A percentile compares a stretch with the other conserved stretches of the same genome.
These are phyloP conservation scores for Aldrovandia affinis DNA, from an alignment of 2,797 vertebrate genomes.

Conservation along the genomic window DNA sequence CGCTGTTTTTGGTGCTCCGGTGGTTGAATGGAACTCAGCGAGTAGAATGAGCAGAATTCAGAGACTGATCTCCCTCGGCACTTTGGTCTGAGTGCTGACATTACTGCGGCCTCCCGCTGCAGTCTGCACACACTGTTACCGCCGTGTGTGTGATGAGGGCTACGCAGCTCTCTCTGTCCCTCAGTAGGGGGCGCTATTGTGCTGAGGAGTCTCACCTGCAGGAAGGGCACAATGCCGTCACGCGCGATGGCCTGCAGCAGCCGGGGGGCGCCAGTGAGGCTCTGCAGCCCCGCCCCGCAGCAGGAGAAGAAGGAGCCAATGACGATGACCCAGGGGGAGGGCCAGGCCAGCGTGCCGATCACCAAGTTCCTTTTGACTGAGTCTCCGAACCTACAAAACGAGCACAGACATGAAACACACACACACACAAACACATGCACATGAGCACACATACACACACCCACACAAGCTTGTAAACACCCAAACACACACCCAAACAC, in stretches of 20 bases:
- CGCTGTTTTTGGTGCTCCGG: too few relatives aligned
- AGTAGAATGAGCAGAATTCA: too few relatives aligned
- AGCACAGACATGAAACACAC: not conserved
- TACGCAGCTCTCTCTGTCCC: not conserved
- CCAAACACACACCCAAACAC: not conserved
- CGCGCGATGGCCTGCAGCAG: slow-evolving; percentile 92
- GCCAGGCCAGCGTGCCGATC: slow-evolving; percentile 90
- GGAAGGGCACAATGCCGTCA: slow-evolving; percentile 88
- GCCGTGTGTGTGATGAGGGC: not conserved
- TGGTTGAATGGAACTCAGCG: too few relatives aligned
- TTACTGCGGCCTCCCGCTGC: too few relatives aligned
- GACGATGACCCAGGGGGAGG: slow-evolving; percentile 93
- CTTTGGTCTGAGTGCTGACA: too few relatives aligned
- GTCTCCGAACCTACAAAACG: slow-evolving; percentile 78
- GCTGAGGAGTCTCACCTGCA: slow-evolving; percentile 75
- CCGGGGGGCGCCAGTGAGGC: slow-evolving; percentile 91
- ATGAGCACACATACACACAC: not conserved
- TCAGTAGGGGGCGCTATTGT: not conserved
- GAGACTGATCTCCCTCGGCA: too few relatives aligned
- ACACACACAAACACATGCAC: slow-evolving; percentile 20
- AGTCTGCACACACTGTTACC: not conserved
- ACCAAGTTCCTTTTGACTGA: slow-evolving; percentile 86
- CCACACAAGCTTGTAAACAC: not conserved
- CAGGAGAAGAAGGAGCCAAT: slow-evolving; percentile 97
- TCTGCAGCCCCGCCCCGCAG: slow-evolving; percentile 91